Evolutionary conservation across 1,140 invertebrate genomes (phyloP).

Genomic region (Cydia strobilella): DNA sequence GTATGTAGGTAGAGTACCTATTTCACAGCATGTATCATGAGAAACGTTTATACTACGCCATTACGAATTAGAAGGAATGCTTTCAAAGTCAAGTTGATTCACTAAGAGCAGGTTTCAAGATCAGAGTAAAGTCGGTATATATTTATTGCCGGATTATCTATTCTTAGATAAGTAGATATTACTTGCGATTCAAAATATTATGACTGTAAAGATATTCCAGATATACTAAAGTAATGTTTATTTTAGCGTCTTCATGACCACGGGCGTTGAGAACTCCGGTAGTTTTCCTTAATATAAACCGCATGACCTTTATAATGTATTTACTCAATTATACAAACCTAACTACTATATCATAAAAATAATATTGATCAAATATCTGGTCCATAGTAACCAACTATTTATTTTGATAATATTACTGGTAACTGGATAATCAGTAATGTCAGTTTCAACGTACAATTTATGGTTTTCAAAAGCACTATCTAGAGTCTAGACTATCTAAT

Average conservation of each 20-base stretch:
- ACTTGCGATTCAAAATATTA: constrained; percentile 22
- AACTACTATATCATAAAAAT: neutral
- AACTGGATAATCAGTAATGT: too few relatives aligned
- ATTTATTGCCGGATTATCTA: neutral
- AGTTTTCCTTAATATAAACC: constrained; percentile 1
- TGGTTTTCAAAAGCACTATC: too few relatives aligned
- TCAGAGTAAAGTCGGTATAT: neutral
- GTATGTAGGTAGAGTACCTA: neutral
- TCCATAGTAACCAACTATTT: neutral
- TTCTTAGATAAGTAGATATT: constrained; percentile 24
- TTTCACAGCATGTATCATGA: neutral
- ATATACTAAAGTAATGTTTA: constrained; percentile 18
- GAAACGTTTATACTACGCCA: neutral
- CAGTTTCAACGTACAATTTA: too few relatives aligned
- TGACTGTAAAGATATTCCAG: constrained; percentile 17
- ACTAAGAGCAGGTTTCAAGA: neutral
- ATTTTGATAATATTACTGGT: neutral
- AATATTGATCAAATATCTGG: neutral
- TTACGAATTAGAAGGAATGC: neutral
- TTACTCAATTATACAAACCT: neutral
- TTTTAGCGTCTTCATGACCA: constrained; percentile 7
- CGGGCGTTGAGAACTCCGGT: neutral
- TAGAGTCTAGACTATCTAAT: too few relatives aligned
- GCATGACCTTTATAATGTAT: neutral
- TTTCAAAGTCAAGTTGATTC: constrained; percentile 10